phyloP scores from a whole-genome alignment of 2,797 vertebrate species.

The Hypotaenidia philippensis region DNA sequence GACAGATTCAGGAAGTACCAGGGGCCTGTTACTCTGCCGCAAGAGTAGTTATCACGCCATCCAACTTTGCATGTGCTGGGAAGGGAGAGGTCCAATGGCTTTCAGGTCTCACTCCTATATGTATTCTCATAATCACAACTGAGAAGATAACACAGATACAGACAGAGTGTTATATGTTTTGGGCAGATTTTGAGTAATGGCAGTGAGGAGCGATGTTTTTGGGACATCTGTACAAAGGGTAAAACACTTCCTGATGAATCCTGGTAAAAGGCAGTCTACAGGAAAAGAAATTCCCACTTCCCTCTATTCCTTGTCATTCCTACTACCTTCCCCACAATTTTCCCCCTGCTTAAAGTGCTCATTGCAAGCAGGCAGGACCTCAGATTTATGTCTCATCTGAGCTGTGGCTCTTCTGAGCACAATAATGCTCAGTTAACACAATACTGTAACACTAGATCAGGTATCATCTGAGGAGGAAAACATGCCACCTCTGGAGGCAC shows the following conservation, averaged over 20 bases:
- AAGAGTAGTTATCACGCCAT: rapidly evolving
- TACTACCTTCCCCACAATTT: not conserved
- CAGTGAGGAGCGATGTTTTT: not conserved
- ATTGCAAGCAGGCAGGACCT: not conserved
- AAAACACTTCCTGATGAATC: not conserved
- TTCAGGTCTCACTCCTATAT: not conserved
- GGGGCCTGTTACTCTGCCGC: rapidly evolving
- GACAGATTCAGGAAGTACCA: not conserved
- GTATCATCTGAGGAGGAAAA: not conserved
- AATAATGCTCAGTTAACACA: not conserved
- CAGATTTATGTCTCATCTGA: slow-evolving; percentile 5
- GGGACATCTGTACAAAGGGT: not conserved
- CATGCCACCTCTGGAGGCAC: not conserved
- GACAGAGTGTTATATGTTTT: not conserved
- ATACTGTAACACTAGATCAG: not conserved
- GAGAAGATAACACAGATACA: not conserved
- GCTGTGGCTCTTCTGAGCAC: not conserved
- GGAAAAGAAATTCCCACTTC: not conserved
- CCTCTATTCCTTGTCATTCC: not conserved
- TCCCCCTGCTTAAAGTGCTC: not conserved
- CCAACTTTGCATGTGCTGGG: rapidly evolving
- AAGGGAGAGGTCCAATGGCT: not conserved
- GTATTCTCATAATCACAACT: not conserved
- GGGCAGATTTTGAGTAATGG: not conserved
- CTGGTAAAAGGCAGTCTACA: not conserved